Evolutionary conservation across 2,113 vertebrate species (phyloP).

Genomic region (Rallus limicola): DNA sequence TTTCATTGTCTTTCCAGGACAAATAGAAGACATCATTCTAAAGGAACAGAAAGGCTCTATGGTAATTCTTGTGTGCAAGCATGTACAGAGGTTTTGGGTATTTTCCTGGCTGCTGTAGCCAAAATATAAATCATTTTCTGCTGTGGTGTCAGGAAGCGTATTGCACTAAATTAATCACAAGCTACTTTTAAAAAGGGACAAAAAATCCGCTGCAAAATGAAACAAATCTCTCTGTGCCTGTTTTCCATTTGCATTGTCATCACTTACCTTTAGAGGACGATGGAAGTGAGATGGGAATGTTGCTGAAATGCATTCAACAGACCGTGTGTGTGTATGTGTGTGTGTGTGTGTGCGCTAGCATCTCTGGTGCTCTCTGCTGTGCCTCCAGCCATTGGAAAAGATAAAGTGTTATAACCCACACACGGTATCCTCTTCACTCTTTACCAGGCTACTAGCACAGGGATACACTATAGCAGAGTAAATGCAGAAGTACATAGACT

Average conservation of each 20-base stretch:
- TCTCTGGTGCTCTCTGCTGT: not conserved
- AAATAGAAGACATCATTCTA: not conserved
- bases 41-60: not conserved
- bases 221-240: conserved; percentile 56
- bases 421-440: not conserved
- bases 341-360: not conserved
- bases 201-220: conserved; percentile 54
- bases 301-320: conserved; percentile 21
- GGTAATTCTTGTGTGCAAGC: not conserved
- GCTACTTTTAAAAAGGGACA: conserved; percentile 41
- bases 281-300: conserved; percentile 26
- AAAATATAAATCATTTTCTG: conserved; percentile 54
- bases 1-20: conserved; percentile 9
- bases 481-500: not conserved
- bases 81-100: not conserved
- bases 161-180: conserved; percentile 62
- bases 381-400: not conserved
- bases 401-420: not conserved
- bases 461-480: not conserved
- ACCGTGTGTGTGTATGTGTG: not conserved
- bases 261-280: conserved; percentile 46
- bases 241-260: conserved; percentile 66
- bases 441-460: not conserved
- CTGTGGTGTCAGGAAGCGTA: conserved; percentile 29
- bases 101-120: conserved; percentile 24